phyloP scores from a whole-genome alignment of 2,888 invertebrate genomes.

The Cantharis flavilabris region DNA sequence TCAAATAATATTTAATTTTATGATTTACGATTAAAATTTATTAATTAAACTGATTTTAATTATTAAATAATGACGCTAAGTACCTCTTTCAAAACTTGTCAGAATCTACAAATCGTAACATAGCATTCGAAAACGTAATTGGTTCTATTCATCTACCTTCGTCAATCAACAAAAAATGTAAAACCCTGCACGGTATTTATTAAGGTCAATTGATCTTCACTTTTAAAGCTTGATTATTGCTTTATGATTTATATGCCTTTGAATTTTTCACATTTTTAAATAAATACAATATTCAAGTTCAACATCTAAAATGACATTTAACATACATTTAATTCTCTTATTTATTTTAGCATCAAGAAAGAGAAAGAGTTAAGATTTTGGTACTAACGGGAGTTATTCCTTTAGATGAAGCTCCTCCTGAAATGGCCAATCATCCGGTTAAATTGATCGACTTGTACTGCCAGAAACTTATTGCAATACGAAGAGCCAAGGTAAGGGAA shows the following conservation, averaged over 20 bases:
- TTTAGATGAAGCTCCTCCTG: constrained; percentile 67
- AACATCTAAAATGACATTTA: background rate
- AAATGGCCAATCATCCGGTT: constrained; percentile 69
- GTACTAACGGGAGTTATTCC: constrained; percentile 71
- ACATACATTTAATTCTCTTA: background rate
- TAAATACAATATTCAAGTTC: background rate
- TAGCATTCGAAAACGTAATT: constrained; percentile 14
- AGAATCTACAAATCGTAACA: constrained; percentile 6
- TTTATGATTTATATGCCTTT: background rate
- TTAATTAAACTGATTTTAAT: background rate
- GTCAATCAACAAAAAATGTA: background rate
- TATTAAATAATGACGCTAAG: background rate
- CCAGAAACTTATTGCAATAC: constrained; percentile 56
- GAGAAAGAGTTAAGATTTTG: constrained; percentile 70
- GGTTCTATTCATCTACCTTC: constrained; percentile 13
- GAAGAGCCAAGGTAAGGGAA: constrained; percentile 57
- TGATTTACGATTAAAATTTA: background rate
- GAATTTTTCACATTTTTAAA: background rate
- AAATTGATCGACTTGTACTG: constrained; percentile 66
- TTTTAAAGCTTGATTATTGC: constrained; percentile 2
- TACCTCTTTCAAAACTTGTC: background rate
- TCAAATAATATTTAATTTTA: background rate
- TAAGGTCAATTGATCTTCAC: constrained; percentile 11
- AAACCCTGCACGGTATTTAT: constrained; percentile 7
- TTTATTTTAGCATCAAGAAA: constrained; percentile 58